Conservation (phyloP, 2,888 invertebrate genomes). For the Dicyrtomina minuta region DNA sequence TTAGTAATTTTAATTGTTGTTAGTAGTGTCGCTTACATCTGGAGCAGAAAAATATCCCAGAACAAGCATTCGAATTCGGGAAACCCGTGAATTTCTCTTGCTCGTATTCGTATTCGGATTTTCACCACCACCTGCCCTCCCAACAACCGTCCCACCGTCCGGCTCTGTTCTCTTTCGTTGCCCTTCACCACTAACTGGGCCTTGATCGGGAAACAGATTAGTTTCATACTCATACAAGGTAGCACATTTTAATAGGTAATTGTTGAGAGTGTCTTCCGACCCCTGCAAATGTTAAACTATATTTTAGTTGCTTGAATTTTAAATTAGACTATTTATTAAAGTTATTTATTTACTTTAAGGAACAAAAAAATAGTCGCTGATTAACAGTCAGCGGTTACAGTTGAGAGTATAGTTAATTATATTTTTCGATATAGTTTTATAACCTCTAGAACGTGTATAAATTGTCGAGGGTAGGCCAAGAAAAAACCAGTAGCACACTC, state of each 20-base stretch:
- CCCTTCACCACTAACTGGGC: too few relatives aligned
- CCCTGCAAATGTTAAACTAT: slow-evolving; percentile 36
- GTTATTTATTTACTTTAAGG: too few relatives aligned
- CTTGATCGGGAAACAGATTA: not conserved
- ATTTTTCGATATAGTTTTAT: not conserved
- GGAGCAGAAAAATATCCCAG: slow-evolving; percentile 24
- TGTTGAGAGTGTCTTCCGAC: slow-evolving; percentile 39
- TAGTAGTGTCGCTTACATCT: slow-evolving; percentile 3
- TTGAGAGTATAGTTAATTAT: not conserved
- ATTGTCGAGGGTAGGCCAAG: slow-evolving; percentile 44
- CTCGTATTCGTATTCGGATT: not conserved
- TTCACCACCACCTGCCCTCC: too few relatives aligned
- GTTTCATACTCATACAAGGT: slow-evolving; percentile 18
- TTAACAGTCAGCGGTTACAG: too few relatives aligned
- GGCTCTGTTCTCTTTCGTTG: not conserved
- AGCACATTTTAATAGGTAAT: slow-evolving; percentile 19
- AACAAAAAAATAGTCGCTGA: too few relatives aligned
- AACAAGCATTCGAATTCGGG: slow-evolving; percentile 12
- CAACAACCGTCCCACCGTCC: not conserved
- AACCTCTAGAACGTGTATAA: slow-evolving; percentile 50
- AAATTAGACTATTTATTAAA: not conserved
- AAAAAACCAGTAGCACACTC: slow-evolving; percentile 46
- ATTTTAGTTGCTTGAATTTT: not conserved
- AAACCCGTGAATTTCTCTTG: not conserved
- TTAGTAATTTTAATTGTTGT: too few relatives aligned